A percentile compares a stretch with the other conserved stretches of the same genome.
phyloP scores from a whole-genome alignment of 2,113 vertebrate species.

The Chloroceryle aenea region DNA sequence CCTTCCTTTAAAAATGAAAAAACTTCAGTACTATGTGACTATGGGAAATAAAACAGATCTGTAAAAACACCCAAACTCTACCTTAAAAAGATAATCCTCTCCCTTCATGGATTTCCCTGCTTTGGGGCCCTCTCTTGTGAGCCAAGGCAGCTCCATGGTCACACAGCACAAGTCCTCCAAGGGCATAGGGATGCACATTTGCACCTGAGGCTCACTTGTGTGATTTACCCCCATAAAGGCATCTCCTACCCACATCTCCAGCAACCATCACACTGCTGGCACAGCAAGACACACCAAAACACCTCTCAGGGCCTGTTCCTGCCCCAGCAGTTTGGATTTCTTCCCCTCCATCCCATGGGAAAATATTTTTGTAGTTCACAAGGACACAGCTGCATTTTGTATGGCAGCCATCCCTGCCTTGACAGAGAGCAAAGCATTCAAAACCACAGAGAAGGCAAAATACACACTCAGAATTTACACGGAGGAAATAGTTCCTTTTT shows the following conservation, averaged over 20 bases:
- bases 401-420: constrained; percentile 43
- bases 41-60: constrained; percentile 43
- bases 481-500: constrained; percentile 54
- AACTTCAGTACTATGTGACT: background rate
- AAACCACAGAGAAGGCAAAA: constrained; percentile 76
- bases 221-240: background rate
- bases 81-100: background rate
- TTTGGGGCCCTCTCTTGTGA: background rate
- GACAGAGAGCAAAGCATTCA: constrained; percentile 64
- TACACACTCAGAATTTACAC: constrained; percentile 75
- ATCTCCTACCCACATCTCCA: background rate
- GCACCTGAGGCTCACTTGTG: background rate
- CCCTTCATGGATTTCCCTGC: constrained; percentile 23
- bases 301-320: background rate
- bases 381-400: constrained; percentile 36
- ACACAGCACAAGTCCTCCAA: background rate
- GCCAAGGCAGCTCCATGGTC: background rate
- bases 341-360: constrained; percentile 67
- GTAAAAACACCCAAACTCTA: constrained; percentile 34
- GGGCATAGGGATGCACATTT: background rate
- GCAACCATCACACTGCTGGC: background rate
- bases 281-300: background rate
- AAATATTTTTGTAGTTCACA: constrained; percentile 71
- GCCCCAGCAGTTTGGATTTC: constrained; percentile 32
- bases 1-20: constrained; percentile 41